Evolutionary conservation across 2,797 vertebrate genomes (phyloP).

Genomic region (Hippocampus kuda): DNA sequence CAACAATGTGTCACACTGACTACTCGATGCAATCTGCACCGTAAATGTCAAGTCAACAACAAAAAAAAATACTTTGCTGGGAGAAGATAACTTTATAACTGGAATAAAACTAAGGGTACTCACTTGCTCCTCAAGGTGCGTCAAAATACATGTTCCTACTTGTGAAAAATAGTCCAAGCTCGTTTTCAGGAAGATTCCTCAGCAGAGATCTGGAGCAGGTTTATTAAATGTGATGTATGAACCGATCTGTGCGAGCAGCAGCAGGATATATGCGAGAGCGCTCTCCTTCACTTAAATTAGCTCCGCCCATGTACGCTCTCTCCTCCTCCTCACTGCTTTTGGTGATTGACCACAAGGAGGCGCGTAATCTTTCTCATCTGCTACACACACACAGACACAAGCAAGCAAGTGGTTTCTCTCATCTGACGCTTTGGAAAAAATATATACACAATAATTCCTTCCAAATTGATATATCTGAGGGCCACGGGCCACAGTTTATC

Average conservation of each 20-base stretch:
- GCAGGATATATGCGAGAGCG: neutral
- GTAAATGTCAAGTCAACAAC: too few relatives aligned
- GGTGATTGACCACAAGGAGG: neutral
- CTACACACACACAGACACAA: neutral
- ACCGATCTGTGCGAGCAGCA: neutral
- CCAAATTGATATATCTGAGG: neutral
- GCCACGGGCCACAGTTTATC: neutral
- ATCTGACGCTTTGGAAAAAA: too few relatives aligned
- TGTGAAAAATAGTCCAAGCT: slow-evolving; percentile 2
- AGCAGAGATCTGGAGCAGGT: slow-evolving; percentile 21
- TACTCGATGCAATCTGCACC: too few relatives aligned
- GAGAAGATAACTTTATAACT: too few relatives aligned
- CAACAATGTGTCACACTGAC: too few relatives aligned
- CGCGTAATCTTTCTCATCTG: neutral
- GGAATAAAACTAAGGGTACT: neutral
- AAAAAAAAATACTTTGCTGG: too few relatives aligned
- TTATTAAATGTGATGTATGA: neutral
- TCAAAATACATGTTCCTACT: neutral
- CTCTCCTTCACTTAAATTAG: neutral
- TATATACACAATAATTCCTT: too few relatives aligned
- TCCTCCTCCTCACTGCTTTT: neutral
- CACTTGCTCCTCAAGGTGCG: neutral
- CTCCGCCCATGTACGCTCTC: neutral
- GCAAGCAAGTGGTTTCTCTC: too few relatives aligned
- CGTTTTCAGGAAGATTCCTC: slow-evolving; percentile 21